Percentiles rank a stretch among this genome's conserved stretches.
These are phyloP conservation scores for Beaufortia kweichowensis DNA, from an alignment of 2,113 vertebrate species.

Conservation along the genomic window DNA sequence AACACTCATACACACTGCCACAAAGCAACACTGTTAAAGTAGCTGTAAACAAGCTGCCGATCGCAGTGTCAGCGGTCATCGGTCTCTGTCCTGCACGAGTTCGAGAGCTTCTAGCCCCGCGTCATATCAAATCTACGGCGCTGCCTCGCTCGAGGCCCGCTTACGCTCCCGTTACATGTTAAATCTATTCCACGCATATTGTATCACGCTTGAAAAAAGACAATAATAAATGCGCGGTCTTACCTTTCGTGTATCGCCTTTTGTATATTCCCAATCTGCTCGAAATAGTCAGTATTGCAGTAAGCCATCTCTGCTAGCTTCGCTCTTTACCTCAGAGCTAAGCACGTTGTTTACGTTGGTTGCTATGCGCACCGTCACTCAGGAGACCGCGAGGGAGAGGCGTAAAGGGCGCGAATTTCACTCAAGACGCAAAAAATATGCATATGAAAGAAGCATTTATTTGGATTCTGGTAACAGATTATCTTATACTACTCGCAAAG, in stretches of 20 bases:
- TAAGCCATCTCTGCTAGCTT: slow-evolving; percentile 39
- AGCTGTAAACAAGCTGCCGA: not conserved
- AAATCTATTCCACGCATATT: not conserved
- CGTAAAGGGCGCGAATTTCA: not conserved
- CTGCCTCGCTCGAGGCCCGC: slow-evolving; percentile 26
- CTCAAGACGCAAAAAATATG: not conserved
- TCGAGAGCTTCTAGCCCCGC: not conserved
- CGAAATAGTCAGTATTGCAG: slow-evolving; percentile 64
- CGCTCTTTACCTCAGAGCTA: not conserved
- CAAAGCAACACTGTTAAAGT: not conserved
- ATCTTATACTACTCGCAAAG: not conserved
- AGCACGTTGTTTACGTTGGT: slow-evolving; percentile 67
- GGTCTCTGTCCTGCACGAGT: not conserved
- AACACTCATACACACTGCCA: not conserved
- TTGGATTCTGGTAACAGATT: too few relatives aligned
- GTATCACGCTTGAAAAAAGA: not conserved
- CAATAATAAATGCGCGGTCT: not conserved
- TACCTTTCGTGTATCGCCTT: slow-evolving; percentile 66
- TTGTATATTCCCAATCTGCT: slow-evolving; percentile 64
- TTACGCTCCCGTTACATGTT: not conserved
- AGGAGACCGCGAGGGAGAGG: slow-evolving; percentile 55
- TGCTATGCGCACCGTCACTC: slow-evolving; percentile 71
- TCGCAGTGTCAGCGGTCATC: not conserved
- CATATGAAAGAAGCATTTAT: too few relatives aligned
- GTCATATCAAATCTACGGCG: not conserved